Conservation (phyloP, 2,797 vertebrate genomes). For the Austrolebias charrua region DNA sequence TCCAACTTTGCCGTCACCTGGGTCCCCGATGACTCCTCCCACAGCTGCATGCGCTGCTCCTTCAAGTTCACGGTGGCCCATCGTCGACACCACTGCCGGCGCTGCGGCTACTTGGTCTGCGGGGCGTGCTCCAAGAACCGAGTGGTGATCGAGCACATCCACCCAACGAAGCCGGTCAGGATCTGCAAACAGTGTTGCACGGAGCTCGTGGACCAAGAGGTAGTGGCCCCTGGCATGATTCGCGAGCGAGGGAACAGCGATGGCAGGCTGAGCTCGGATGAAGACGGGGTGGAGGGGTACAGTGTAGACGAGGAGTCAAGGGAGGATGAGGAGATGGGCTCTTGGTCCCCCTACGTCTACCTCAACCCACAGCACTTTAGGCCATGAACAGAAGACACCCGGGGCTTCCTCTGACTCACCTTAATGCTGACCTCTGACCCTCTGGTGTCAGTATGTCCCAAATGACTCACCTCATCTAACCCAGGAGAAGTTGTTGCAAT, state of each 20-base stretch:
- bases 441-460: neutral
- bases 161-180: constrained; percentile 78
- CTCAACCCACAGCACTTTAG: constrained; percentile 41
- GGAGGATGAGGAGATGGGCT: constrained; percentile 44
- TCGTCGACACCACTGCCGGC: constrained; percentile 89
- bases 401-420: neutral
- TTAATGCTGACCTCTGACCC: neutral
- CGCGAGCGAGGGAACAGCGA: constrained; percentile 25
- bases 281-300: constrained; percentile 40
- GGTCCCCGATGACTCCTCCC: constrained; percentile 86
- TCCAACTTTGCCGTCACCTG: constrained; percentile 79
- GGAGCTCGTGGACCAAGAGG: constrained; percentile 56
- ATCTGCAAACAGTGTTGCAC: constrained; percentile 83
- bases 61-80: constrained; percentile 80
- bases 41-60: constrained; percentile 91
- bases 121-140: constrained; percentile 81
- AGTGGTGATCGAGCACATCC: constrained; percentile 80
- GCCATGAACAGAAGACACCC: neutral
- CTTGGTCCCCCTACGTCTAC: constrained; percentile 32
- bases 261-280: constrained; percentile 16
- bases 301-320: constrained; percentile 76
- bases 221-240: constrained; percentile 14
- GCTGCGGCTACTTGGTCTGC: constrained; percentile 90
- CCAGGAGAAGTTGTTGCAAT: too few species aligned
- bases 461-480: too few species aligned